These are phyloP conservation scores for Laothoe populi DNA, from an alignment of 2,888 invertebrate species.

Conservation along the genomic window DNA sequence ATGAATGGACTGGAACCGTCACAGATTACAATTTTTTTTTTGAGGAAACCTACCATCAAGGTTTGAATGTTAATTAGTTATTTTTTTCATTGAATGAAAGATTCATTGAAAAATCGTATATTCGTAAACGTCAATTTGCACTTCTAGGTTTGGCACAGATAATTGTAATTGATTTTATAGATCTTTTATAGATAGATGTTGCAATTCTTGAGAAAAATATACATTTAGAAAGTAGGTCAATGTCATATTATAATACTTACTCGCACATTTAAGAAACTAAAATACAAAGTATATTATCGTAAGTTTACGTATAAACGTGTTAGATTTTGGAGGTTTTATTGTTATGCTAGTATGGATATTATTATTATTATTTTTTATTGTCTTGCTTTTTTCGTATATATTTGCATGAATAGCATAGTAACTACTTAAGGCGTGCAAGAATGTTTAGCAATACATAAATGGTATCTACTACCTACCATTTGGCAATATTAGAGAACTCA, in stretches of 20 bases:
- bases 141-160: conserved; percentile 28
- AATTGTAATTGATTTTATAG: no score
- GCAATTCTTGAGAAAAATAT: conserved; percentile 50
- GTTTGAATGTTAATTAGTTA: conserved; percentile 54
- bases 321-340: not conserved
- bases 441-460: no score
- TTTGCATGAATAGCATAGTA: no score
- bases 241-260: conserved; percentile 45
- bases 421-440: no score
- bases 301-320: not conserved
- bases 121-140: conserved; percentile 27
- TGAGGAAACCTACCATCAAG: conserved; percentile 57
- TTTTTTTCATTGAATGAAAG: conserved; percentile 46
- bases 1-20: conserved; percentile 54
- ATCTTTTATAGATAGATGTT: conserved; percentile 29
- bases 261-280: conserved; percentile 18
- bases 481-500: not conserved
- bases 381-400: not conserved
- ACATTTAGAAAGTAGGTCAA: conserved; percentile 69
- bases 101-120: conserved; percentile 25
- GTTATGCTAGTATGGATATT: not conserved
- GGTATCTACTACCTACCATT: not conserved
- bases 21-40: conserved; percentile 58
- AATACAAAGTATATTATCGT: not conserved
- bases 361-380: no score